A percentile compares a stretch with the other conserved stretches of the same genome.
phyloP scores from a whole-genome alignment of 2,113 vertebrate species.

The Podarcis raffonei region DNA sequence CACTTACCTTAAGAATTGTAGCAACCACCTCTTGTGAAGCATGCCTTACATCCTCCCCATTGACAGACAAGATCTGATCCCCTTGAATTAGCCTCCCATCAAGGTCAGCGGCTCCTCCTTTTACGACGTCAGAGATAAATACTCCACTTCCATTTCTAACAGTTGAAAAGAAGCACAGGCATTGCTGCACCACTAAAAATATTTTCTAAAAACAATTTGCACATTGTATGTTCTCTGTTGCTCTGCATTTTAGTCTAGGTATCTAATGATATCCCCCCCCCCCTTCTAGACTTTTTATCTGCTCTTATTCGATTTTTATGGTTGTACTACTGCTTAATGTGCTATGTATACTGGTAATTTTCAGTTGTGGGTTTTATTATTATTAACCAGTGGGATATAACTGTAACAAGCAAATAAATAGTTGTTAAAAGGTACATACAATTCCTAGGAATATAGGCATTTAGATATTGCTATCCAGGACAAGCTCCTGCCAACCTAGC shows the following conservation, averaged over 20 bases:
- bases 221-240: not conserved
- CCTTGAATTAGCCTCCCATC: conserved; percentile 96
- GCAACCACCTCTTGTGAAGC: conserved; percentile 93
- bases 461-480: not conserved
- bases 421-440: conserved; percentile 53
- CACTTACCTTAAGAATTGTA: conserved; percentile 88
- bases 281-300: not conserved
- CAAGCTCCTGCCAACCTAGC: too few species aligned
- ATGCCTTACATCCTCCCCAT: conserved; percentile 88
- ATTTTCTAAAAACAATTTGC: conserved; percentile 57
- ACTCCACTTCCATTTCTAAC: conserved; percentile 86
- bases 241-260: not conserved
- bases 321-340: not conserved
- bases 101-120: conserved; percentile 92
- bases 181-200: conserved; percentile 65
- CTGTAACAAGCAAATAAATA: not conserved
- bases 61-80: conserved; percentile 94
- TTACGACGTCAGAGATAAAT: conserved; percentile 96
- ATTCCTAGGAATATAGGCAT: not conserved
- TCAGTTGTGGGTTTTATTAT: not conserved
- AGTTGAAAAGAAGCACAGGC: conserved; percentile 64
- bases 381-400: not conserved
- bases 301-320: not conserved
- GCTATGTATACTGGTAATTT: conserved; percentile 39
- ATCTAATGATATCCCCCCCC: not conserved